Conservation (phyloP, 2,888 invertebrate genomes). For the Netelia fuscicornis region DNA sequence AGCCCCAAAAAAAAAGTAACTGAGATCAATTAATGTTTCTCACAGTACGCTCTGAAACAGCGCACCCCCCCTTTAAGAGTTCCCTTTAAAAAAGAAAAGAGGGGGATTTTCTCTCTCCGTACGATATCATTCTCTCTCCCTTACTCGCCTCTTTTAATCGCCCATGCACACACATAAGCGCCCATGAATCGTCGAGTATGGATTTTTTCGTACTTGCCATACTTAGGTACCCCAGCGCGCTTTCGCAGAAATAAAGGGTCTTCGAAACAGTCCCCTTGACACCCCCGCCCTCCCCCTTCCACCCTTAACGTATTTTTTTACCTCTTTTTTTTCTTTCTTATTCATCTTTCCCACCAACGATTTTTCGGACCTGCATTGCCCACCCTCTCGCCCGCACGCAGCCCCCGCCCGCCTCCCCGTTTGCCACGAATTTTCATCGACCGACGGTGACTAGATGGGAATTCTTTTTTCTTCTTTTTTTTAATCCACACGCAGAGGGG, state of each 20-base stretch:
- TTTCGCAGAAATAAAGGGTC: conserved; percentile 43
- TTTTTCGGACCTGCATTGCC: conserved; percentile 42
- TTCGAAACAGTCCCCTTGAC: conserved; percentile 50
- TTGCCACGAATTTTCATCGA: conserved; percentile 56
- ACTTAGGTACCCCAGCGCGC: conserved; percentile 63
- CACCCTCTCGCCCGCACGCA: conserved; percentile 36
- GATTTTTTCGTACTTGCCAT: conserved; percentile 70
- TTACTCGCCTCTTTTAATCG: conserved; percentile 45
- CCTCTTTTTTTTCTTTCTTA: conserved; percentile 32
- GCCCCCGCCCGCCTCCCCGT: conserved; percentile 26
- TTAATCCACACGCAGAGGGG: conserved; percentile 20
- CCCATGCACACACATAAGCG: conserved; percentile 39
- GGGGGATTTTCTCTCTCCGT: conserved; percentile 59
- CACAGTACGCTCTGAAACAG: conserved; percentile 26
- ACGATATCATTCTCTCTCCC: conserved; percentile 59
- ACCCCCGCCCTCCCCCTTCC: conserved; percentile 10
- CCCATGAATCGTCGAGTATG: conserved; percentile 64
- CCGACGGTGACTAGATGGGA: conserved; percentile 47
- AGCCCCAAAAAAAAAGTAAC: neutral
- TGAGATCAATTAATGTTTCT: conserved; percentile 63
- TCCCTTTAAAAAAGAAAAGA: neutral
- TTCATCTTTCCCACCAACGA: conserved; percentile 49
- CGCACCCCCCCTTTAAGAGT: conserved; percentile 16
- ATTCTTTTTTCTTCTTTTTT: conserved; percentile 34
- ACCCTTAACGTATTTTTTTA: conserved; percentile 41